These are phyloP conservation scores for Mareca penelope DNA, from an alignment of 2,797 vertebrate genomes.

Conservation along the genomic window DNA sequence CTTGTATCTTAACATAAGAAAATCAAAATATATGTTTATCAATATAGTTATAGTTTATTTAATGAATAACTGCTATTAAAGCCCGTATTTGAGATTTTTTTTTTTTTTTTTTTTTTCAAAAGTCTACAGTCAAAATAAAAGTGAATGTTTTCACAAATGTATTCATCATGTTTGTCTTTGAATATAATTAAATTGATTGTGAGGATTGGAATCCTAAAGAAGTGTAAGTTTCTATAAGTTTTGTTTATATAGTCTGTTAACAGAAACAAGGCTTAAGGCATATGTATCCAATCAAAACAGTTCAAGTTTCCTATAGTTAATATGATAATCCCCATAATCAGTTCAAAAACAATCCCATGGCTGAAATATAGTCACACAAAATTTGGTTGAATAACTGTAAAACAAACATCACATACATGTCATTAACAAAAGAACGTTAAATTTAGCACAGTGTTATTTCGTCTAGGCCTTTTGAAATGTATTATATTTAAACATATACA, in stretches of 20 bases:
- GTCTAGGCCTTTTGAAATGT: neutral
- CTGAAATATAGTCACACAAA: neutral
- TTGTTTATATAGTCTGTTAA: neutral
- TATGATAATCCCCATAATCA: conserved; percentile 18
- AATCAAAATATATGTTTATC: neutral
- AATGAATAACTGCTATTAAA: neutral
- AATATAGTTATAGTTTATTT: neutral
- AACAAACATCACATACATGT: neutral
- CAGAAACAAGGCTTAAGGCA: neutral
- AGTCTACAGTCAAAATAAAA: neutral
- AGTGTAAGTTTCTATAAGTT: neutral
- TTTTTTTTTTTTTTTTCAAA: neutral
- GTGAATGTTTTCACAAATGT: neutral
- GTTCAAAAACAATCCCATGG: neutral
- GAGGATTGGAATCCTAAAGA: neutral
- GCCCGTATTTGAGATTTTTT: rapidly evolving
- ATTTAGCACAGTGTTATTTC: neutral
- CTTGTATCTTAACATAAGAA: neutral
- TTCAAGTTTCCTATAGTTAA: neutral
- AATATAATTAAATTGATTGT: neutral
- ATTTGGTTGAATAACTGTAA: neutral
- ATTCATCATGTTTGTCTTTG: neutral
- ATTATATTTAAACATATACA: neutral
- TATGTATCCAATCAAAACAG: conserved; percentile 18
- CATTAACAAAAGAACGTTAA: neutral